These are phyloP conservation scores for Pocillopora damicornis DNA, from an alignment of 64 coral and sea anemone species.

Conservation along the genomic window DNA sequence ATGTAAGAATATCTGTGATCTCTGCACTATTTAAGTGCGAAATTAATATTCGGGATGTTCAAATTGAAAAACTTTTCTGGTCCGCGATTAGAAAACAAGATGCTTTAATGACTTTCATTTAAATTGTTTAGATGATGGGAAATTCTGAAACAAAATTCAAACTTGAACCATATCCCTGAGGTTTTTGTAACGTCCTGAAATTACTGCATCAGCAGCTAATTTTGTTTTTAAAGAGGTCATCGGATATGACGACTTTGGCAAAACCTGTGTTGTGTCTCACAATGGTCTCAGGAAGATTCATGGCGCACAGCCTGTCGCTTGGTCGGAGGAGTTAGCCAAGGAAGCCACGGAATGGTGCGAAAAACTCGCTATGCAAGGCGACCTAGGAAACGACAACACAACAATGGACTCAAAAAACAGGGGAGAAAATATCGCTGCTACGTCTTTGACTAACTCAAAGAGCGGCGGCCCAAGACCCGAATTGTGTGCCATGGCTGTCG, in stretches of 20 bases:
- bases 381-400: conserved; percentile 24
- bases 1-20: too few relatives aligned
- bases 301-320: neutral
- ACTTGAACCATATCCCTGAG: too few relatives aligned
- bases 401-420: conserved; percentile 11
- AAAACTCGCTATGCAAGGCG: conserved; percentile 30
- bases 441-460: neutral
- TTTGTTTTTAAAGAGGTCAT: neutral
- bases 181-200: too few relatives aligned
- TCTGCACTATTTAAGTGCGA: too few relatives aligned
- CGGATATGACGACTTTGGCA: conserved; percentile 29
- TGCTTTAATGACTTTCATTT: too few relatives aligned
- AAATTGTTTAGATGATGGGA: too few relatives aligned
- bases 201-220: neutral
- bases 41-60: too few relatives aligned
- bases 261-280: conserved; percentile 5
- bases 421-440: conserved; percentile 26
- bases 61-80: too few relatives aligned
- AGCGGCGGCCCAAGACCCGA: neutral
- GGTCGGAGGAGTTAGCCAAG: conserved; percentile 34
- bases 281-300: conserved; percentile 24
- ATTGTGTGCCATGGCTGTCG: conserved; percentile 8
- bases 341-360: conserved; percentile 34
- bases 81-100: too few relatives aligned
- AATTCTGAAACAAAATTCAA: too few relatives aligned